Conservation (phyloP, 2,888 invertebrate species). For the Dasysyrphus tricinctus region DNA sequence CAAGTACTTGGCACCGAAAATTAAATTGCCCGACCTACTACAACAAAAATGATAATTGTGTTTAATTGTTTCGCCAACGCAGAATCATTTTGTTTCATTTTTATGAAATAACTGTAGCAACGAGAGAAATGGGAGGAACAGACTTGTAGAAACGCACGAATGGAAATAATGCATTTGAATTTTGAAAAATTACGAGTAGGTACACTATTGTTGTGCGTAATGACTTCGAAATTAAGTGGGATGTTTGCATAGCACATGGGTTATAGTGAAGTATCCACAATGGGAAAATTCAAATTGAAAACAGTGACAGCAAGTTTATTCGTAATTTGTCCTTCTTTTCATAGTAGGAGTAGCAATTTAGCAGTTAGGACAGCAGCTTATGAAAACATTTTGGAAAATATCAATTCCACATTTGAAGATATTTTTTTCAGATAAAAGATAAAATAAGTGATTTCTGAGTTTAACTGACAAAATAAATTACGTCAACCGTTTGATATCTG, state of each 20-base stretch:
- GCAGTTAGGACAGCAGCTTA: background rate
- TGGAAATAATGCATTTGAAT: conserved; percentile 45
- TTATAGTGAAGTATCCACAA: background rate
- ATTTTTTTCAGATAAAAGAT: too few species aligned
- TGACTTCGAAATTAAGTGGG: conserved; percentile 39
- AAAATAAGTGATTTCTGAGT: too few species aligned
- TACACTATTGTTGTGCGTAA: conserved; percentile 33
- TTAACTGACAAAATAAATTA: too few species aligned
- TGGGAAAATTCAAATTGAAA: background rate
- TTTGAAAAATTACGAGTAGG: conserved; percentile 26
- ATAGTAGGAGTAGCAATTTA: background rate
- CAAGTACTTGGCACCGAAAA: conserved; percentile 61
- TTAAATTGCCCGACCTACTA: conserved; percentile 48
- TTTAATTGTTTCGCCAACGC: conserved; percentile 69
- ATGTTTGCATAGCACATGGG: conserved; percentile 28
- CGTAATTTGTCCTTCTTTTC: background rate
- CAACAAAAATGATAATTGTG: conserved; percentile 45
- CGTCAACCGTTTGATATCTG: too few species aligned
- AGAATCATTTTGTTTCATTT: conserved; percentile 17
- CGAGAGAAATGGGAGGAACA: conserved; percentile 26
- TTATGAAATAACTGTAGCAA: background rate
- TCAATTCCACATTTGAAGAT: too few species aligned
- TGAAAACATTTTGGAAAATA: background rate
- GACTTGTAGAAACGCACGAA: conserved; percentile 27
- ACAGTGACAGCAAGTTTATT: background rate